These are phyloP conservation scores for Nestor notabilis DNA, from an alignment of 2,113 vertebrate species.

Conservation along the genomic window DNA sequence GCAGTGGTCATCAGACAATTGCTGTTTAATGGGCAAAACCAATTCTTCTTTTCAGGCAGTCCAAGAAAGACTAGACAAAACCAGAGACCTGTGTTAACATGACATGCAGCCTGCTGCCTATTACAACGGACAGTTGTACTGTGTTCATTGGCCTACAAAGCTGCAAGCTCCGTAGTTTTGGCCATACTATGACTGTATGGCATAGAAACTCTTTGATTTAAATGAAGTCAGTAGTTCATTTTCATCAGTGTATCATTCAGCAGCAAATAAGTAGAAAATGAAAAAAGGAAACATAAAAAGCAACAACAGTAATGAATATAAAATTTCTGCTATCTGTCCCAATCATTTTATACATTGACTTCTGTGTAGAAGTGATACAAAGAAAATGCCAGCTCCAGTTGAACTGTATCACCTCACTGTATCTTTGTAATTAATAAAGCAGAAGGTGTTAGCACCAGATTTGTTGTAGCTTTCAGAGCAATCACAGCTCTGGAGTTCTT, in stretches of 20 bases:
- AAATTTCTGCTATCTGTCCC: not conserved
- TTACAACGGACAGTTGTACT: rapidly evolving
- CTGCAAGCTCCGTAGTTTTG: not conserved
- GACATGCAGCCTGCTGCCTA: not conserved
- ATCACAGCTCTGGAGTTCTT: not conserved
- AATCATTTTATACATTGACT: not conserved
- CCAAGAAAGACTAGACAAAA: not conserved
- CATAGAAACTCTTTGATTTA: not conserved
- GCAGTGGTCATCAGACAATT: not conserved
- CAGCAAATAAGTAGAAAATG: not conserved
- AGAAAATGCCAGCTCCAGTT: not conserved
- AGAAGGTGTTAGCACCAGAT: not conserved
- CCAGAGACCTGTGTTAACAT: not conserved
- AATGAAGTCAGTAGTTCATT: not conserved
- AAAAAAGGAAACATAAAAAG: not conserved
- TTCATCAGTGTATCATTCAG: not conserved
- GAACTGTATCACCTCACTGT: not conserved
- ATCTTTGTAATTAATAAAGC: not conserved
- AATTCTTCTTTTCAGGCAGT: not conserved
- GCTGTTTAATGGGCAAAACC: not conserved
- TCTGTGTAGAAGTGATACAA: not conserved
- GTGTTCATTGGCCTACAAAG: not conserved
- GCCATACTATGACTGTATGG: not conserved
- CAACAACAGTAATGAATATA: not conserved
- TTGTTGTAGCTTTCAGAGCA: not conserved